Conservation (phyloP, 2,113 vertebrate genomes). For the Aythya baeri region DNA sequence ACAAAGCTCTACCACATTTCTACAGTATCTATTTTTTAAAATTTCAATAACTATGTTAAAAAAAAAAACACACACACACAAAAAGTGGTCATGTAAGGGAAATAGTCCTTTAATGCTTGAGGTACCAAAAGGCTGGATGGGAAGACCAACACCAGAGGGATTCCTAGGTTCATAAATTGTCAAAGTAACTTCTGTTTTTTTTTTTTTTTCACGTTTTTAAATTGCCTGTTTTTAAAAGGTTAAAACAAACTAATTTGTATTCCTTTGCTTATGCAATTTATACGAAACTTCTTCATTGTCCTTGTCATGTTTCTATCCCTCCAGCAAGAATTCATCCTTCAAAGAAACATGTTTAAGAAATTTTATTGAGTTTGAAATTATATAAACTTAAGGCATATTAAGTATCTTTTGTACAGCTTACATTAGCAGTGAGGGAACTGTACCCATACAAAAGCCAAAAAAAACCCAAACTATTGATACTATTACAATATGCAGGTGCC, state of each 20-base stretch:
- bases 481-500: background rate
- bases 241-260: background rate
- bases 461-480: background rate
- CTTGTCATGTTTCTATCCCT: background rate
- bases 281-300: background rate
- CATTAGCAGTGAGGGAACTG: background rate
- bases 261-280: background rate
- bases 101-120: background rate
- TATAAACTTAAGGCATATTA: background rate
- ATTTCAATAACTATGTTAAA: background rate
- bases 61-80: background rate
- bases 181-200: background rate
- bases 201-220: background rate
- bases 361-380: background rate
- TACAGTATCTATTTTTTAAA: background rate
- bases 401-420: background rate
- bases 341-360: background rate
- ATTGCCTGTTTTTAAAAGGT: background rate
- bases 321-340: background rate
- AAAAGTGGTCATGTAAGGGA: background rate
- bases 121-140: background rate
- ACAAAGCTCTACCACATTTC: background rate
- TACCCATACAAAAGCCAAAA: background rate
- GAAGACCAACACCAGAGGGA: background rate
- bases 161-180: background rate